Percentiles rank a stretch among this genome's conserved stretches.
Evolutionary conservation across 1,140 invertebrate species (phyloP).

Genomic region (Pollicipes pollicipes): DNA sequence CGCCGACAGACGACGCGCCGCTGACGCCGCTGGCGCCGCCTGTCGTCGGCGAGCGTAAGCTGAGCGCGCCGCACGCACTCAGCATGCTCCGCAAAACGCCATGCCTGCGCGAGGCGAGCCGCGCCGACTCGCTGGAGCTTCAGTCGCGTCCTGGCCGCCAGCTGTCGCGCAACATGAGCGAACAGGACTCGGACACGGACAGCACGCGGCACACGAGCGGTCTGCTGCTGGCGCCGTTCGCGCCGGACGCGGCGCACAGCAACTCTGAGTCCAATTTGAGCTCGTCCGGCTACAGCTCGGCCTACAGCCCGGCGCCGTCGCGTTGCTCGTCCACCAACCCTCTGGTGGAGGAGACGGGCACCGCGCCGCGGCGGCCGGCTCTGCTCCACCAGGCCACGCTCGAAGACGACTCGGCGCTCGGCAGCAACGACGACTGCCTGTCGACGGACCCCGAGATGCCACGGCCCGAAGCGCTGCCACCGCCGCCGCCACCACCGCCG

Average conservation of each 20-base stretch:
- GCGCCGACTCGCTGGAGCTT: slow-evolving; percentile 42
- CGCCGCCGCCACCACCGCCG: no score
- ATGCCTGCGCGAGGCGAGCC: slow-evolving; percentile 24
- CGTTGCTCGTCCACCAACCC: slow-evolving; percentile 57
- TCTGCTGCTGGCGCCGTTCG: slow-evolving; percentile 43
- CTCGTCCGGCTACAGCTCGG: slow-evolving; percentile 61
- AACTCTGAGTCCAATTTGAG: slow-evolving; percentile 60
- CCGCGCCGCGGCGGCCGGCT: not conserved
- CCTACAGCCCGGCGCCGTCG: slow-evolving; percentile 56
- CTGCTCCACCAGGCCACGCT: slow-evolving; percentile 9
- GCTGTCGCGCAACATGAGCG: slow-evolving; percentile 49
- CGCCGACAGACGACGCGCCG: slow-evolving; percentile 13
- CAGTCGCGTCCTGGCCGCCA: slow-evolving; percentile 48
- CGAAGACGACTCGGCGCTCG: slow-evolving; percentile 13
- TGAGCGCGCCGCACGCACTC: not conserved
- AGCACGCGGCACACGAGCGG: slow-evolving; percentile 20
- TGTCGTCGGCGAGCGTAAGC: slow-evolving; percentile 7
- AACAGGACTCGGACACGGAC: slow-evolving; percentile 50
- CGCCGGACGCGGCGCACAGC: slow-evolving; percentile 43
- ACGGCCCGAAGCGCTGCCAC: slow-evolving; percentile 17
- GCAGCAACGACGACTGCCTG: slow-evolving; percentile 16
- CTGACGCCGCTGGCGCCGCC: slow-evolving; percentile 12
- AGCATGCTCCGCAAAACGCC: slow-evolving; percentile 1
- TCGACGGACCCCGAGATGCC: slow-evolving; percentile 8
- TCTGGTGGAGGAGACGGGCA: slow-evolving; percentile 39